Evolutionary conservation across 2,797 vertebrate species (phyloP).

Genomic region (Carcharodon carcharias): DNA sequence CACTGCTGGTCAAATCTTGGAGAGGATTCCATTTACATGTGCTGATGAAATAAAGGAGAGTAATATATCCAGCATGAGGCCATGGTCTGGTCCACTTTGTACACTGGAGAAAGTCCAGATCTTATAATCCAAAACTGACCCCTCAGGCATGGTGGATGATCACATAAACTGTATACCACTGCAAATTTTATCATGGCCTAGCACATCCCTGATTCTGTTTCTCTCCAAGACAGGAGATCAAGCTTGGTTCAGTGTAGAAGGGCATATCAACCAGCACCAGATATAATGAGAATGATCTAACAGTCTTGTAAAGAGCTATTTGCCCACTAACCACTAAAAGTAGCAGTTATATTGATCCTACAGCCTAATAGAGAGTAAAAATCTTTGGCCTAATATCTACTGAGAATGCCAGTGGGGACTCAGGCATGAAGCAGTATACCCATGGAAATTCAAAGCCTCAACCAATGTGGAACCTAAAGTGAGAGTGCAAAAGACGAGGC

Average conservation of each 20-base stretch:
- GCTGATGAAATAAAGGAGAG: background rate
- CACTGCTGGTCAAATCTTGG: background rate
- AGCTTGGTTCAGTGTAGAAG: background rate
- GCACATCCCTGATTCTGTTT: background rate
- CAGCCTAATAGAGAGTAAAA: background rate
- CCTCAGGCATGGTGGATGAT: background rate
- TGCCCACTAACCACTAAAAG: background rate
- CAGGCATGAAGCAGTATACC: background rate
- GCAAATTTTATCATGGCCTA: background rate
- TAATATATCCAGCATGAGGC: background rate
- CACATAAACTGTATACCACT: background rate
- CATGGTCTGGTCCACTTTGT: background rate
- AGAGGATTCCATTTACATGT: background rate
- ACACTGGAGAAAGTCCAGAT: background rate
- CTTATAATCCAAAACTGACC: background rate
- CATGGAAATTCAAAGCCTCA: background rate
- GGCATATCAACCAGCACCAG: background rate
- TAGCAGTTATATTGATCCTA: background rate
- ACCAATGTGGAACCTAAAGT: background rate
- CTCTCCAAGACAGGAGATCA: background rate
- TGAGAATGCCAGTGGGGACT: background rate
- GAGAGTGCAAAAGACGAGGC: background rate
- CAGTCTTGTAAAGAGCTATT: background rate
- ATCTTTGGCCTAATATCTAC: background rate
- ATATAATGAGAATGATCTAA: background rate